Evolutionary conservation across 2,888 invertebrate species (phyloP), one percentile per base, ranked within the genome.

Genomic region (Trichopoda pennipes): DNA sequence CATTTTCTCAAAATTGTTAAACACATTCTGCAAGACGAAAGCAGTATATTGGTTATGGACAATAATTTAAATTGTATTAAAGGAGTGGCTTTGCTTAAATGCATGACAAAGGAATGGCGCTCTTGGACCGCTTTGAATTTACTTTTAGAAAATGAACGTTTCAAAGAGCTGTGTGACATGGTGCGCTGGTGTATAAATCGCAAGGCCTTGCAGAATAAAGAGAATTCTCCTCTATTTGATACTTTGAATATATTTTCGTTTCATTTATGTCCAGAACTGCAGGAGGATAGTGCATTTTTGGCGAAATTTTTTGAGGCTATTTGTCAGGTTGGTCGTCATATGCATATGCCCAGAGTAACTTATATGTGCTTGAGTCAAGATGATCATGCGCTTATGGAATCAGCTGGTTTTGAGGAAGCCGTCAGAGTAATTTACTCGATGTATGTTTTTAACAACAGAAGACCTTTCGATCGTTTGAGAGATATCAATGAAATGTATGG

Each of bases 311-410:
- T 86, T 47, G 23, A 83, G 14, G 75, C 68, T 58, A 84, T 86
- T 58, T 83, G 47, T 60, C 75, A 84, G 58, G 84, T 82, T 23
- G 85, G 80, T 0, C 80, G 85, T 23, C 85, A 86, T 32, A 85
- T 85, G 85, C 68, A 73, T 17, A 84, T 86, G 85, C 83, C 85
- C 0, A 68, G 81, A 51, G 81, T 86, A 28, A 85, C 85, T 3
- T 83, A 51, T 68, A 32, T 85, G 28, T 80, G 80, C 3, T 55
- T 83, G 4, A 51, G 44, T 9, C 16, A 56, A 38, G 23, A 1
- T n/a, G 72, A 84, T 23, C 80, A 77, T n/a, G 28, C 44, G 2
- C 14, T 61, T 9, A 42, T 80, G 17, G 16, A 79, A 6, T 44
- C 61, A 0, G 56, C 21, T 23, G 81, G 77, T 10, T 86, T 81